Percentiles rank a stretch among this genome's conserved stretches.
Conservation (phyloP, 2,888 invertebrate species). For the Tachina lurida region DNA sequence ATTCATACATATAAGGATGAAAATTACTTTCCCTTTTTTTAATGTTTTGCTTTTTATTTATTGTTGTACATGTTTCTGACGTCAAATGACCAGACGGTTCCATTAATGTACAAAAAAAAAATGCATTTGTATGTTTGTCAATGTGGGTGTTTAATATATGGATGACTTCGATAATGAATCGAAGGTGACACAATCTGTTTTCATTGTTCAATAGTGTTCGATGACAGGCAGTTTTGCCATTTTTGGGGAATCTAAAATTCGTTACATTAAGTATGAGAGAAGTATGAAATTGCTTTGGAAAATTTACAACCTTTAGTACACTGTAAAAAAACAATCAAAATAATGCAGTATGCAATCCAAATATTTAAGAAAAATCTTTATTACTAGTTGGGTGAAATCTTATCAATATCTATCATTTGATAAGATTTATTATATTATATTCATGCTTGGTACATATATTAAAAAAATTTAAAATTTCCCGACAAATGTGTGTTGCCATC, state of each 20-base stretch:
- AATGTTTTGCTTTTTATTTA: slow-evolving; percentile 12
- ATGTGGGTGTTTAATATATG: slow-evolving; percentile 37
- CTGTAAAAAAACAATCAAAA: not conserved
- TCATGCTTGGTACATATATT: no score
- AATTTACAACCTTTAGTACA: not conserved
- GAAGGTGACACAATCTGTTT: slow-evolving; percentile 69
- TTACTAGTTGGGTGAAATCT: no score
- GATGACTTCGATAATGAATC: slow-evolving; percentile 62
- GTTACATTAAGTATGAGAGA: slow-evolving; percentile 3
- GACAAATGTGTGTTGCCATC: no score
- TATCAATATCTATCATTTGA: no score
- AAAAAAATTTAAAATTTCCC: no score
- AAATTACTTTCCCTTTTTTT: slow-evolving; percentile 62
- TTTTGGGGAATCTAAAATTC: not conserved
- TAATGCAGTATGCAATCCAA: no score
- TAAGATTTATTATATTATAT: no score
- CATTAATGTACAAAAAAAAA: slow-evolving; percentile 46
- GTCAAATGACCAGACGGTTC: slow-evolving; percentile 46
- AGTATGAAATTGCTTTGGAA: slow-evolving; percentile 3
- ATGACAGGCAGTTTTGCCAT: slow-evolving; percentile 55
- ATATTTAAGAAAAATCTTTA: no score
- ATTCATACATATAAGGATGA: not conserved
- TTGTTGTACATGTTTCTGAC: slow-evolving; percentile 23
- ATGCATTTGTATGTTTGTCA: not conserved
- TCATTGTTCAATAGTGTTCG: slow-evolving; percentile 47